Conservation (phyloP, 1,140 invertebrate species). For the Brachystomella parvula region DNA sequence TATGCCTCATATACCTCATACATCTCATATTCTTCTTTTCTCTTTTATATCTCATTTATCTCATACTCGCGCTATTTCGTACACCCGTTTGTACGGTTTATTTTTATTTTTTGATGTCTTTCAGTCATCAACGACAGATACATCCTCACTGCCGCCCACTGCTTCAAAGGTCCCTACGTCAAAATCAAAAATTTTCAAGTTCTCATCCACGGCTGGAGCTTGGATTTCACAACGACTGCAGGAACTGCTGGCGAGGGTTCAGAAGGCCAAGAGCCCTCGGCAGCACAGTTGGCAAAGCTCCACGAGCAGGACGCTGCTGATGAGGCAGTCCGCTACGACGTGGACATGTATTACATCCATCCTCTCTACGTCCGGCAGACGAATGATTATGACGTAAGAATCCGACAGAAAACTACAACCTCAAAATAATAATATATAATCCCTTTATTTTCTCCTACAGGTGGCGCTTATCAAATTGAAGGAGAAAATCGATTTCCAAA, state of each 20-base stretch:
- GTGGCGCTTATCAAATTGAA: background rate
- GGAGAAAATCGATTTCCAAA: constrained; percentile 25
- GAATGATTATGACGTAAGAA: constrained; percentile 33
- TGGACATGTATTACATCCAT: constrained; percentile 36
- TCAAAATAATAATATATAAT: background rate
- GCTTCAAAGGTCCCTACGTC: constrained; percentile 23
- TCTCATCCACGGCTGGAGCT: constrained; percentile 18
- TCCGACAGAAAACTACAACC: constrained; percentile 13
- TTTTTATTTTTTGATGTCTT: background rate
- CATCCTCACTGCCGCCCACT: constrained; percentile 7
- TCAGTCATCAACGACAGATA: constrained; percentile 9
- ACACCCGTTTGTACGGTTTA: background rate
- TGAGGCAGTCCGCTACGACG: constrained; percentile 15
- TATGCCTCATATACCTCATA: no score
- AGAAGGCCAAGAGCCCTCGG: constrained; percentile 1
- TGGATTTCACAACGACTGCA: constrained; percentile 25
- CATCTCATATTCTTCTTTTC: no score
- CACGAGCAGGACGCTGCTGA: constrained; percentile 13
- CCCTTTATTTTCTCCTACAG: background rate
- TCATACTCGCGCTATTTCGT: no score
- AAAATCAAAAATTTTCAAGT: constrained; percentile 28
- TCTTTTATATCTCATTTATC: no score
- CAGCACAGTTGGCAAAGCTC: background rate
- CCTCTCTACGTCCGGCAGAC: constrained; percentile 36
- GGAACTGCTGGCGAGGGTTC: background rate